These are phyloP conservation scores for Antheraea pernyi DNA, from an alignment of 1,140 invertebrate genomes.

Conservation along the genomic window DNA sequence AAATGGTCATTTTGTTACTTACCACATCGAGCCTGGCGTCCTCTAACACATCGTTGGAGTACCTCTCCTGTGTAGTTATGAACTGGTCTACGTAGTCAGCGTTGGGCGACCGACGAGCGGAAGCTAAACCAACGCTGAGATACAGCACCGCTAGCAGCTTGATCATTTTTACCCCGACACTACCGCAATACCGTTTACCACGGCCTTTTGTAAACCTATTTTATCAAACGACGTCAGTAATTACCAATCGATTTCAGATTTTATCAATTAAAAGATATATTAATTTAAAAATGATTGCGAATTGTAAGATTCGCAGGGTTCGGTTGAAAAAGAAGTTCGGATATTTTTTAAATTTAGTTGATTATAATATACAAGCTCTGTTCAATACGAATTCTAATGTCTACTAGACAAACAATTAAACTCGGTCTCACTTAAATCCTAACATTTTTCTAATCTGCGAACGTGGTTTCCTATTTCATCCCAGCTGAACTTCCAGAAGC, in stretches of 20 bases:
- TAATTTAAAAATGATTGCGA: background rate
- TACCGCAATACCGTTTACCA: background rate
- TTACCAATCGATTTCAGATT: background rate
- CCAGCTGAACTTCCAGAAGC: constrained; percentile 80
- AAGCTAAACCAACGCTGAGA: constrained; percentile 14
- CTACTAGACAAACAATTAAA: no score
- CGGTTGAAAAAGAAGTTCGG: no score
- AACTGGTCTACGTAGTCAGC: constrained; percentile 22
- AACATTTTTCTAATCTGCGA: no score
- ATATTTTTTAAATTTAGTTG: no score
- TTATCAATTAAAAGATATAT: background rate
- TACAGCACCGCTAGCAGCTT: background rate
- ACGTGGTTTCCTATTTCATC: constrained; percentile 80
- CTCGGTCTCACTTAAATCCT: constrained; percentile 81
- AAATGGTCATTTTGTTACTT: constrained; percentile 13
- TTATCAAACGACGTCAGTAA: background rate
- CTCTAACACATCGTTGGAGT: constrained; percentile 29
- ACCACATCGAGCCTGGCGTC: constrained; percentile 38
- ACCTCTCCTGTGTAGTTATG: background rate
- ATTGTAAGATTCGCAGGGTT: background rate
- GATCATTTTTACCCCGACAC: background rate
- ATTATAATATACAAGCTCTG: no score
- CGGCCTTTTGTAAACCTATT: background rate
- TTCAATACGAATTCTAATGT: no score
- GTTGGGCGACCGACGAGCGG: constrained; percentile 23